Evolutionary conservation across 2,797 vertebrate genomes (phyloP).

Genomic region (Muscicapa comitata): DNA sequence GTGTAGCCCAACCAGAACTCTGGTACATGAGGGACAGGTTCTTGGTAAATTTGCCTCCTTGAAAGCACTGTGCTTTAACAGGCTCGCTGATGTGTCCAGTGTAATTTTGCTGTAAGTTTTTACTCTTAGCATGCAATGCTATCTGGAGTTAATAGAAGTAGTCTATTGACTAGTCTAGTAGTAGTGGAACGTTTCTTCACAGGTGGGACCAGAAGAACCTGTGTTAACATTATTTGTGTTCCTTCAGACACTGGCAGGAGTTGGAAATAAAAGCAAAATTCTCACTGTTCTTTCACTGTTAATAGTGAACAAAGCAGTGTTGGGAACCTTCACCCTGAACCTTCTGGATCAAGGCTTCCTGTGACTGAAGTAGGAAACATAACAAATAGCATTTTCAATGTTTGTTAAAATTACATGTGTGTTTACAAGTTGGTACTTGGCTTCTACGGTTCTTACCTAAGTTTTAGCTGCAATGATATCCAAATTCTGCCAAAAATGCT

Average conservation of each 20-base stretch:
- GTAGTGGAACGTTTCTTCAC: background rate
- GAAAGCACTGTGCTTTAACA: background rate
- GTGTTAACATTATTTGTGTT: background rate
- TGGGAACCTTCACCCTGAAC: background rate
- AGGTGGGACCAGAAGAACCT: background rate
- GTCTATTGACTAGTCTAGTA: background rate
- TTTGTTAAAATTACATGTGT: background rate
- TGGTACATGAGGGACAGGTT: background rate
- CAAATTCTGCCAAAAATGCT: background rate
- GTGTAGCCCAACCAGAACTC: background rate
- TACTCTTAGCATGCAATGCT: background rate
- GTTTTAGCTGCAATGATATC: background rate
- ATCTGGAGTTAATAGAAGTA: background rate
- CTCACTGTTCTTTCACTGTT: background rate
- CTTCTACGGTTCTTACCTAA: background rate
- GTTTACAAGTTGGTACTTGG: background rate
- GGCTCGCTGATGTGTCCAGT: background rate
- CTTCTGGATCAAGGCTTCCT: background rate
- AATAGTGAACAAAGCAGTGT: background rate
- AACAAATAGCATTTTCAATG: background rate
- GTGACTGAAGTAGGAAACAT: background rate
- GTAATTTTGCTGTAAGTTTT: background rate
- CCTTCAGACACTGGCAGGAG: background rate
- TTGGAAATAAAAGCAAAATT: background rate
- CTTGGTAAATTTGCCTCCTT: background rate